A percentile compares a stretch with the other conserved stretches of the same genome.
Evolutionary conservation across 2,888 invertebrate species (phyloP).

Genomic region (Steinernema scapterisci): DNA sequence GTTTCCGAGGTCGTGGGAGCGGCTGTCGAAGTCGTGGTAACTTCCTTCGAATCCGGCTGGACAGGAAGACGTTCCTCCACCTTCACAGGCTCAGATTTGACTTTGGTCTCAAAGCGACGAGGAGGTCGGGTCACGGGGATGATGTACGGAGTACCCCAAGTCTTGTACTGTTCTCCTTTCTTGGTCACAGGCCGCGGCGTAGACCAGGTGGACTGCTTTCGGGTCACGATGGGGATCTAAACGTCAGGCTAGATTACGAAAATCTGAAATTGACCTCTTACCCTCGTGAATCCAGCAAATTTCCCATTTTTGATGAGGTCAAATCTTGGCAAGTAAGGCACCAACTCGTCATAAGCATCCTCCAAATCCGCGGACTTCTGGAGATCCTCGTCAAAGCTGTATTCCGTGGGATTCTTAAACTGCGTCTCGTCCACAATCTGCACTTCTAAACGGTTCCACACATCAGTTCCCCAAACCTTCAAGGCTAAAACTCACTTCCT

Average conservation of each 20-base stretch:
- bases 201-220: slow-evolving; percentile 44
- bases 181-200: slow-evolving; percentile 43
- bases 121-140: slow-evolving; percentile 35
- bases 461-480: too few relatives aligned
- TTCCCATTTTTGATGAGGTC: slow-evolving; percentile 45
- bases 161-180: slow-evolving; percentile 36
- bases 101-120: slow-evolving; percentile 16
- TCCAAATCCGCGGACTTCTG: slow-evolving; percentile 41
- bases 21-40: neutral
- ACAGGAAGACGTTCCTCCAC: slow-evolving; percentile 13
- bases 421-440: slow-evolving; percentile 49
- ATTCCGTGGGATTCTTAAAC: slow-evolving; percentile 37
- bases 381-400: slow-evolving; percentile 44
- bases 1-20: neutral
- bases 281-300: slow-evolving; percentile 41
- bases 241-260: slow-evolving; percentile 35
- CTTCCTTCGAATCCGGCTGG: neutral
- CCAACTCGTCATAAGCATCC: slow-evolving; percentile 47
- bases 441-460: slow-evolving; percentile 25
- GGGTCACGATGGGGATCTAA: slow-evolving; percentile 48
- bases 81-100: slow-evolving; percentile 2
- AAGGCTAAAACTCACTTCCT: slow-evolving; percentile 24
- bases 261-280: slow-evolving; percentile 15
- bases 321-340: slow-evolving; percentile 45
- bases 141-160: slow-evolving; percentile 38